A percentile compares a stretch with the other conserved stretches of the same genome.
These are phyloP conservation scores for Nymphicus hollandicus DNA, from an alignment of 2,113 vertebrate species.

Conservation along the genomic window DNA sequence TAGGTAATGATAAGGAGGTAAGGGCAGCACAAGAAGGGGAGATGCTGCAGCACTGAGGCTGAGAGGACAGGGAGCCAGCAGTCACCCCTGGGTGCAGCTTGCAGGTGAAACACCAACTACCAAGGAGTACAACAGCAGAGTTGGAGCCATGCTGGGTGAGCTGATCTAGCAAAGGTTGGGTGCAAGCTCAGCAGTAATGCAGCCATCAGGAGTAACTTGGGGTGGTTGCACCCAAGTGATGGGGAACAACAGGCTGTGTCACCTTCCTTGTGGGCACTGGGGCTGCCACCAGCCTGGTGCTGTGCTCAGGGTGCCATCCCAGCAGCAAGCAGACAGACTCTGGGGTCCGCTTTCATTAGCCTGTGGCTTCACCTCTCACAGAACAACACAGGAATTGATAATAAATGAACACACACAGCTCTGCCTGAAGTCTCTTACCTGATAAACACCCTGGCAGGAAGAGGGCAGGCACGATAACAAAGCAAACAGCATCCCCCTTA, in stretches of 20 bases:
- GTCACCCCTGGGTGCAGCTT: neutral
- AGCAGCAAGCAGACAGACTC: neutral
- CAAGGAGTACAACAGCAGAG: neutral
- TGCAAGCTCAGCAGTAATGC: neutral
- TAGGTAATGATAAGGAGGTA: fast-evolving
- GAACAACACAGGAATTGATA: neutral
- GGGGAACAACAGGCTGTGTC: fast-evolving
- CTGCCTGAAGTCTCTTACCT: conserved; percentile 21
- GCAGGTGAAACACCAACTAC: neutral
- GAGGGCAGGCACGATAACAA: conserved; percentile 38
- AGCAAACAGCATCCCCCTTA: conserved; percentile 38
- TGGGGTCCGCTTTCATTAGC: fast-evolving
- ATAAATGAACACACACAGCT: neutral
- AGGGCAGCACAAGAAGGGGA: neutral
- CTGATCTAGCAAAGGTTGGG: neutral
- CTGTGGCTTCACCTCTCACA: neutral
- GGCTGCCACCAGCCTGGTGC: neutral
- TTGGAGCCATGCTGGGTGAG: neutral
- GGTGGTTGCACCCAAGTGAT: neutral
- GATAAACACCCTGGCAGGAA: conserved; percentile 42
- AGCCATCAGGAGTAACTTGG: fast-evolving
- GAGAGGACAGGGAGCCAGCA: neutral
- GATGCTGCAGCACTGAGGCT: neutral
- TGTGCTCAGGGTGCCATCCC: fast-evolving
- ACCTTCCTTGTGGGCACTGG: neutral